These are phyloP conservation scores for Muscidifurax raptorellus DNA, from an alignment of 1,140 invertebrate genomes.

Conservation along the genomic window DNA sequence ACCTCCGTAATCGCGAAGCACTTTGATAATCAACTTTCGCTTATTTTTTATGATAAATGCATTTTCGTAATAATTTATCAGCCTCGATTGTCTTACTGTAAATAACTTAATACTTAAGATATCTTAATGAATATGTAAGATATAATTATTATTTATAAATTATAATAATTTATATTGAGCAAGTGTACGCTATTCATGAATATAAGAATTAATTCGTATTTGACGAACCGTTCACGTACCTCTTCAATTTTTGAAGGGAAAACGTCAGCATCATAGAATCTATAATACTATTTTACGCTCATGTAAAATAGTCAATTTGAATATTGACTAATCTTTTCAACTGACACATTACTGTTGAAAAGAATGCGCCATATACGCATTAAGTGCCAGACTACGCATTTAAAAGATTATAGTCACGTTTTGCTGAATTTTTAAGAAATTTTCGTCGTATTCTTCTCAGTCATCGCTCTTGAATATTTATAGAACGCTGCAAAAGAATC, in stretches of 20 bases:
- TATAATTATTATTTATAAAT: no score
- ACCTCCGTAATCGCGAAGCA: no score
- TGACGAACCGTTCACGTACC: neutral
- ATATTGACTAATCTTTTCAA: neutral
- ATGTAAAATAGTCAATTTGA: neutral
- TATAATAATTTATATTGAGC: no score
- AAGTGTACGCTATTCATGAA: no score
- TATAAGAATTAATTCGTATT: no score
- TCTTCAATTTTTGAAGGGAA: neutral
- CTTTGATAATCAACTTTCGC: no score
- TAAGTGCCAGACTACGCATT: neutral
- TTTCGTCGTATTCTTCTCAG: neutral
- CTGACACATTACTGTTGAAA: neutral
- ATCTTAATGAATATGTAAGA: no score
- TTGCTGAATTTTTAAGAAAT: neutral
- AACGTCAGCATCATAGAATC: neutral
- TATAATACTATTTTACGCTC: neutral
- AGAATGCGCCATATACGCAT: neutral
- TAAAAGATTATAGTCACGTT: neutral
- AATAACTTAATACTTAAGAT: no score
- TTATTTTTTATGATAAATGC: no score
- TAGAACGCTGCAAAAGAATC: neutral
- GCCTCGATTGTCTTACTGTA: no score
- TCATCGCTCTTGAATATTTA: constrained; percentile 21
- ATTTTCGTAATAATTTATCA: no score